Conservation (phyloP, 2,113 vertebrate genomes). For the Pangasianodon gigas region DNA sequence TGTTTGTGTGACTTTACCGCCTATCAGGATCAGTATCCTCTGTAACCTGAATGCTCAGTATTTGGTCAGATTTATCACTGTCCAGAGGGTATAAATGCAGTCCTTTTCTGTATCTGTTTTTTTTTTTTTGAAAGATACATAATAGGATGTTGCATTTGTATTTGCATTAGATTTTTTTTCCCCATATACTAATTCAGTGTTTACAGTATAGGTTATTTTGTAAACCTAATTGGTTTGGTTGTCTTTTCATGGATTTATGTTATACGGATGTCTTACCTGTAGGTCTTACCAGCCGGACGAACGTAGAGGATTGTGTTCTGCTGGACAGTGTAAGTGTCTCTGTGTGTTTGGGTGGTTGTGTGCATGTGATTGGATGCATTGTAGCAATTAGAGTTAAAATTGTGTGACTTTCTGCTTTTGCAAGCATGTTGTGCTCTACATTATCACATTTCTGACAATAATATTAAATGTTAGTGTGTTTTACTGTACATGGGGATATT, state of each 20-base stretch:
- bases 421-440: neutral
- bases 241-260: neutral
- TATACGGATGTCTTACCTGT: conserved; percentile 35
- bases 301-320: conserved; percentile 45
- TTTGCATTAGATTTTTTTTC: neutral
- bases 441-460: neutral
- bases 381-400: neutral
- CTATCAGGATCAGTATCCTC: conserved; percentile 10
- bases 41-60: neutral
- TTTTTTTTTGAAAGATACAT: neutral
- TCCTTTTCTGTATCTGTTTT: neutral
- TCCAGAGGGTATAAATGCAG: neutral
- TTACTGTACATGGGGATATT: neutral
- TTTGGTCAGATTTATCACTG: neutral
- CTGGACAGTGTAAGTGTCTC: conserved; percentile 69
- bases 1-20: conserved; percentile 36
- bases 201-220: neutral
- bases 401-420: neutral
- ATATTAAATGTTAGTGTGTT: neutral
- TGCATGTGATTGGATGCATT: conserved; percentile 18
- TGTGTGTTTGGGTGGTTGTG: neutral
- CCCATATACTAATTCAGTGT: neutral
- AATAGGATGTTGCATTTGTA: neutral
- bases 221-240: neutral
- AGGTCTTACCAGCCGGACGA: conserved; percentile 57